These are phyloP conservation scores for Philaenus spumarius DNA, from an alignment of 1,140 invertebrate species.

Conservation along the genomic window DNA sequence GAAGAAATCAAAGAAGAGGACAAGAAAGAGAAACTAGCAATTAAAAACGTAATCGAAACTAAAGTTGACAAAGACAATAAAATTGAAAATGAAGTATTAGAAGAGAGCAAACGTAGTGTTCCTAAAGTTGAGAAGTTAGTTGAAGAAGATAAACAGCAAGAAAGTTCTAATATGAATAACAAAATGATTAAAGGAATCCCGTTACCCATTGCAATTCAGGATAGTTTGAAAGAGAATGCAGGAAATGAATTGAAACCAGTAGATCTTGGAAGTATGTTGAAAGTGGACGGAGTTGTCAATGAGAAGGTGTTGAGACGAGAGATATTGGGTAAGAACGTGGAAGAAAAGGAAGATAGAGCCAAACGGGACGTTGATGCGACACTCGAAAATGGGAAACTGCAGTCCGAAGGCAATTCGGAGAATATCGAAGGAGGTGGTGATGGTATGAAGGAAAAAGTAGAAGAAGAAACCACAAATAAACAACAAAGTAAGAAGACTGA, in stretches of 20 bases:
- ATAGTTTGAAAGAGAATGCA: background rate
- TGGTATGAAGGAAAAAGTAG: background rate
- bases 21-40: constrained; percentile 14
- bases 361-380: constrained; percentile 29
- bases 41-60: constrained; percentile 38
- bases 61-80: constrained; percentile 22
- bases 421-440: background rate
- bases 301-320: constrained; percentile 4
- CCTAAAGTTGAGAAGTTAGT: background rate
- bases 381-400: background rate
- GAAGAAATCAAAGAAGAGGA: constrained; percentile 35
- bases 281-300: background rate
- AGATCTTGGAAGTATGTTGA: background rate
- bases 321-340: constrained; percentile 6
- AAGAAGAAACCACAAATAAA: background rate
- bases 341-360: constrained; percentile 33
- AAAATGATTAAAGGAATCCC: constrained; percentile 24
- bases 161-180: constrained; percentile 4
- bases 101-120: background rate
- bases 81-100: background rate
- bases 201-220: constrained; percentile 21
- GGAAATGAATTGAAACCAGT: background rate
- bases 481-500: background rate
- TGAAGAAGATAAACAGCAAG: background rate
- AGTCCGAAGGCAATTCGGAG: background rate